Evolutionary conservation across 1,140 invertebrate genomes (phyloP).

Genomic region (Frieseomelitta varia): DNA sequence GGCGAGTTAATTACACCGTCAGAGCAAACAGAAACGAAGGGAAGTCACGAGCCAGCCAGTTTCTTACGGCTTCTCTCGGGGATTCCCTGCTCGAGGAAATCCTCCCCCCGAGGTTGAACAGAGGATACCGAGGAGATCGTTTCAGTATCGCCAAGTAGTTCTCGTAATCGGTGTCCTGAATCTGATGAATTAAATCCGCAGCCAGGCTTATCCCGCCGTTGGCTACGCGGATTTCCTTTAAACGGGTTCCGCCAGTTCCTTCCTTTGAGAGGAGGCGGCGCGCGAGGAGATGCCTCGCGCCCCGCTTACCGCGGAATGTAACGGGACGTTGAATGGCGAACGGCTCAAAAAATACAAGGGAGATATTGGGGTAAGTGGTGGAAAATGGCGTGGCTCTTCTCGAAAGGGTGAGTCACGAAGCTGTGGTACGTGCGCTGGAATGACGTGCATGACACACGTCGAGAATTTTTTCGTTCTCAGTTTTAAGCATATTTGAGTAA

Average conservation of each 20-base stretch:
- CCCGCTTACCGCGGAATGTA: not conserved
- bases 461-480: too few relatives aligned
- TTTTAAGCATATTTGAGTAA: too few relatives aligned
- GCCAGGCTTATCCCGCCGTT: not conserved
- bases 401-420: not conserved
- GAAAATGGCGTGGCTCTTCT: not conserved
- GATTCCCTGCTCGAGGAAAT: not conserved
- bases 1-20: not conserved
- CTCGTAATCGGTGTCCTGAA: not conserved
- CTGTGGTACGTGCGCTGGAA: too few relatives aligned
- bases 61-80: not conserved
- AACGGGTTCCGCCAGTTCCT: not conserved
- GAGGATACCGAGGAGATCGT: not conserved
- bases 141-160: not conserved
- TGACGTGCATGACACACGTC: too few relatives aligned
- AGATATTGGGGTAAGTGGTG: not conserved
- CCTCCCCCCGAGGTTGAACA: not conserved
- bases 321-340: not conserved
- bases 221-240: conserved; percentile 3
- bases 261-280: not conserved
- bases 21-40: not conserved
- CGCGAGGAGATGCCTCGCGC: not conserved
- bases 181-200: conserved; percentile 5
- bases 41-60: too few relatives aligned
- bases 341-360: not conserved